Conservation (phyloP, 2,888 invertebrate species). For the Melanchra persicariae region DNA sequence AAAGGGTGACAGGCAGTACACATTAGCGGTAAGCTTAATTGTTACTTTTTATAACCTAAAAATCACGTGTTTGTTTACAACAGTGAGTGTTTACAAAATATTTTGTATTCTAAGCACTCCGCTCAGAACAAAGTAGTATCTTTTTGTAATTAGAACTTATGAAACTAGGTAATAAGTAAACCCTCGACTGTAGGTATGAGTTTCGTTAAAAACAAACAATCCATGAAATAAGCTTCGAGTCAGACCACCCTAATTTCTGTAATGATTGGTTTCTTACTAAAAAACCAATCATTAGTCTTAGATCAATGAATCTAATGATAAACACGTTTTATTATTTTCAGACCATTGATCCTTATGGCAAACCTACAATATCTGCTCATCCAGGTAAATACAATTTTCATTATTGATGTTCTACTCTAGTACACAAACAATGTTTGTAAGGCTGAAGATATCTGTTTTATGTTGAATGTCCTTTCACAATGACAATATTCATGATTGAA, state of each 20-base stretch:
- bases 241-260: neutral
- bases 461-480: too few species aligned
- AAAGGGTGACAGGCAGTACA: conserved; percentile 95
- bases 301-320: neutral
- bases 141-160: too few species aligned
- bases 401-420: neutral
- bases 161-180: neutral
- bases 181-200: neutral
- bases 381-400: conserved; percentile 90
- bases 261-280: neutral
- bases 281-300: too few species aligned
- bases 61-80: conserved; percentile 64
- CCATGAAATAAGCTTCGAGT: neutral
- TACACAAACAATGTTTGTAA: too few species aligned
- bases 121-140: neutral
- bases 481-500: too few species aligned
- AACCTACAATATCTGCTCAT: conserved; percentile 97
- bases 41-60: conserved; percentile 65
- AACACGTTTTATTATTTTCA: conserved; percentile 80
- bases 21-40: conserved; percentile 93
- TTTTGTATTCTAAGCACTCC: neutral
- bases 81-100: too few species aligned
- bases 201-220: neutral
- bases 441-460: too few species aligned
- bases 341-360: conserved; percentile 95